Conservation (phyloP, 2,888 invertebrate species). For the Empis stercorea region DNA sequence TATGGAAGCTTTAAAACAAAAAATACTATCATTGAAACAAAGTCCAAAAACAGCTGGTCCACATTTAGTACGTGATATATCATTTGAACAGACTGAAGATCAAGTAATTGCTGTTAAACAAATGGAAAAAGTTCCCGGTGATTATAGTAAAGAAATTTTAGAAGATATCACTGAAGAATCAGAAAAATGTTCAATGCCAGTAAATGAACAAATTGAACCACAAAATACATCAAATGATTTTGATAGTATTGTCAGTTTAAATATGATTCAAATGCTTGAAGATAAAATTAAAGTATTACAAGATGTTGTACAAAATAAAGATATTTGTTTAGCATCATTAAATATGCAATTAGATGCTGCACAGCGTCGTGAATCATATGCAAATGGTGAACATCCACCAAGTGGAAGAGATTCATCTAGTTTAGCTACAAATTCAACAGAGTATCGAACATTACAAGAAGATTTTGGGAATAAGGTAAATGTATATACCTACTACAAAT, state of each 20-base stretch:
- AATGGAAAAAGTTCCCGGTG: slow-evolving; percentile 32
- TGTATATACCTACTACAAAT: too few relatives aligned
- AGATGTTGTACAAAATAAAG: slow-evolving; percentile 27
- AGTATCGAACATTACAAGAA: slow-evolving; percentile 58
- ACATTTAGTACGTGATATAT: slow-evolving; percentile 13
- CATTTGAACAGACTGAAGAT: slow-evolving; percentile 16
- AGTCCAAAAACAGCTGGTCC: neutral
- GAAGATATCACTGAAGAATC: slow-evolving; percentile 37
- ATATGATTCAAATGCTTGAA: slow-evolving; percentile 29
- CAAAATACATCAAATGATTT: slow-evolving; percentile 8
- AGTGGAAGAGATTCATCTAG: slow-evolving; percentile 33
- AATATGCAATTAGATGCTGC: slow-evolving; percentile 27
- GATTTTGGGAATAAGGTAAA: slow-evolving; percentile 54
- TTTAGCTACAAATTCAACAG: slow-evolving; percentile 41
- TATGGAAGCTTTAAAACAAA: slow-evolving; percentile 26
- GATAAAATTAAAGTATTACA: slow-evolving; percentile 29
- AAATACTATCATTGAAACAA: slow-evolving; percentile 27
- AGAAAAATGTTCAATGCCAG: slow-evolving; percentile 22
- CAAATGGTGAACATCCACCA: slow-evolving; percentile 19
- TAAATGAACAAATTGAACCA: neutral
- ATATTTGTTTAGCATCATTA: slow-evolving; percentile 27
- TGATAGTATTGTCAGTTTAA: slow-evolving; percentile 24
- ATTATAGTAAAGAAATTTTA: slow-evolving; percentile 30
- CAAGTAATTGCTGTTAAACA: slow-evolving; percentile 19
- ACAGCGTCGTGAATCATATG: slow-evolving; percentile 20